Evolutionary conservation across 2,797 vertebrate genomes (phyloP), one percentile per base, ranked within the genome.

Genomic region (Glossophaga mutica): DNA sequence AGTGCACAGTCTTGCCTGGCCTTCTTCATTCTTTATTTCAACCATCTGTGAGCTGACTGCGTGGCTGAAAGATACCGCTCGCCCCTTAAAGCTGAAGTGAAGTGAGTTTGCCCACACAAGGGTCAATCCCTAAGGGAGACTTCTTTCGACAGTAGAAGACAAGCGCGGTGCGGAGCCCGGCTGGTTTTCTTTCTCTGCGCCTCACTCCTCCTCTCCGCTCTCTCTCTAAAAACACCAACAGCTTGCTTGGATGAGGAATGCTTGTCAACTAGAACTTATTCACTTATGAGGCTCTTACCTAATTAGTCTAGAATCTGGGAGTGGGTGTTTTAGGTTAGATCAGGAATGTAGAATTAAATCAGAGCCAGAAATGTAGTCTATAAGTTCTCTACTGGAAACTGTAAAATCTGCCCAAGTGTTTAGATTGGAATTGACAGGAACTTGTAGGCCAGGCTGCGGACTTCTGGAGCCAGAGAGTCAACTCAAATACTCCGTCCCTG

Each of bases 341-440:
- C 42, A 78, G 88, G 86, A 94, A 95, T 82, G 84, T 1, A 77
- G 86, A 86, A 67, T 73, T 92, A 91, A 84, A 86, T 85, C 67
- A 67, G 74, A 88, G 90, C 86, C 92, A 97, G 94, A 90, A 94
- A 95, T n/a, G 19, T 14, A 93, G 91, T 62, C 67, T 95, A 76
- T 78, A 85, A 91, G 87, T 87, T 96, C 89, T 95, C 83, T 57
- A 84, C 86, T 96, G 83, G 83, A 96, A 97, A 90, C 74, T 93
- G 67, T 96, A 93, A 96, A 96, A 90, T 86, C 82, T 91, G 32
- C 42, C 42, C 46, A 57, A 96, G 65, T 95, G 44, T 94, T 97
- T 95, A 78, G 95, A 96, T 67, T 97, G 95, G 88, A 96, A 95
- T 34, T 84, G 94, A 97, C 90, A 91, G 86, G 85, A 91, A 77